Evolutionary conservation across 1,140 invertebrate genomes (phyloP), one percentile per base, ranked within the genome.

Genomic region (Adelges cooleyi): DNA sequence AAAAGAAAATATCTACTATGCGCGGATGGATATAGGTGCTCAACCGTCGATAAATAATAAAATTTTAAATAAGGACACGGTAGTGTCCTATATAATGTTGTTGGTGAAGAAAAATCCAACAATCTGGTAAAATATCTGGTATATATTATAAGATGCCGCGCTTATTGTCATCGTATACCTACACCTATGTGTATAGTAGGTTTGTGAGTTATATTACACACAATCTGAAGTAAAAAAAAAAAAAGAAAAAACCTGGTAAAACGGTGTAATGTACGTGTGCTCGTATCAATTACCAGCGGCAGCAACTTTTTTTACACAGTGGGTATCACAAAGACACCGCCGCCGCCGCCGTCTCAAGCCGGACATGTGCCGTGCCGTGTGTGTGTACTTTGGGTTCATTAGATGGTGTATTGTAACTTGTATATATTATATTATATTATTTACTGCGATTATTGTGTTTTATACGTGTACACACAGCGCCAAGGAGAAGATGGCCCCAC

Each of bases 361-460:
- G 33, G 6, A 44, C 53, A 17, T 17, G 53, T 33, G 11, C 29
- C 53, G 53, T n/a, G n/a, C n/a, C n/a, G n/a, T n/a, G n/a, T n/a
- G n/a, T n/a, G n/a, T n/a, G n/a, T n/a, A 27, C 38, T 56, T 56
- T 27, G 38, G 54, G 54, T 59, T 59, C 54, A 59, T 59, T 59
- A 59, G 40, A 44, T 23, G 10, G 17, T 6, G 29, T 23, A 59
- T 59, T 59, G 54, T 59, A 27, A 54, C 17, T 17, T 15, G 33
- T 40, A n/a, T 20, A 40, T 10, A 29, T 54, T 33, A 44, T 8
- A 38, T 38, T 8, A 38, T 38, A 38, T 8, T 38, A 38, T 8
- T 38, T 8, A 38, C 13, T 8, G 13, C 13, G 13, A 38, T 38
- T 38, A 38, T 33, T n/a, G 36, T 52, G 36, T 52, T n/a, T 6